These are phyloP conservation scores for Stenotaenia linearis DNA, from an alignment of 2,888 invertebrate genomes.

Conservation along the genomic window DNA sequence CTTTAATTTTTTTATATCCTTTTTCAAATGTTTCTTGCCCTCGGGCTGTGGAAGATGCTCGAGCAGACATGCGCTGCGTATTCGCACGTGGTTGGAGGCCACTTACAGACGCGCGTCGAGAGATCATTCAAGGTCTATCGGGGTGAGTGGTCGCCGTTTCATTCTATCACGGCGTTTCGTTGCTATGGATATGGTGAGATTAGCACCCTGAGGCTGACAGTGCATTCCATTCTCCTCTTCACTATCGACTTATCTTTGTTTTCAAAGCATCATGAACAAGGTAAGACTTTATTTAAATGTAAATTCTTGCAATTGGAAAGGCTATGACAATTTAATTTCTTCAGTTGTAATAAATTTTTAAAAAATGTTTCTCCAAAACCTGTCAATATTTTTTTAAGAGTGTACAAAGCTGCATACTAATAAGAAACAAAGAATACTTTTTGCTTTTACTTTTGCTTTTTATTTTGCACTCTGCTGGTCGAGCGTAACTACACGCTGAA, in stretches of 20 bases:
- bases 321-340: too few relatives aligned
- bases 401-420: too few relatives aligned
- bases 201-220: neutral
- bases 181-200: constrained; percentile 16
- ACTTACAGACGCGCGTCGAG: constrained; percentile 14
- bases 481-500: neutral
- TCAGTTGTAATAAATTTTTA: too few relatives aligned
- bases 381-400: too few relatives aligned
- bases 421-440: neutral
- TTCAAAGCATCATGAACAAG: neutral
- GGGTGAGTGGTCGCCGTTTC: constrained; percentile 26
- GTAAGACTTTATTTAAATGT: neutral
- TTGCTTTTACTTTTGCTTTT: neutral
- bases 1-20: neutral
- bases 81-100: constrained; percentile 24
- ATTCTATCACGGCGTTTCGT: constrained; percentile 2
- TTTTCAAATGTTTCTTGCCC: neutral
- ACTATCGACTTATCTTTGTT: constrained; percentile 8
- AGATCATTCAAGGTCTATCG: constrained; percentile 20
- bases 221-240: constrained; percentile 1
- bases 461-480: neutral
- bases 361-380: too few relatives aligned
- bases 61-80: constrained; percentile 11
- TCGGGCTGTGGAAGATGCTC: constrained; percentile 9
- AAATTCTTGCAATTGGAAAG: too few relatives aligned